These are phyloP conservation scores for Heliornis fulica DNA, from an alignment of 2,113 vertebrate genomes.

Conservation along the genomic window DNA sequence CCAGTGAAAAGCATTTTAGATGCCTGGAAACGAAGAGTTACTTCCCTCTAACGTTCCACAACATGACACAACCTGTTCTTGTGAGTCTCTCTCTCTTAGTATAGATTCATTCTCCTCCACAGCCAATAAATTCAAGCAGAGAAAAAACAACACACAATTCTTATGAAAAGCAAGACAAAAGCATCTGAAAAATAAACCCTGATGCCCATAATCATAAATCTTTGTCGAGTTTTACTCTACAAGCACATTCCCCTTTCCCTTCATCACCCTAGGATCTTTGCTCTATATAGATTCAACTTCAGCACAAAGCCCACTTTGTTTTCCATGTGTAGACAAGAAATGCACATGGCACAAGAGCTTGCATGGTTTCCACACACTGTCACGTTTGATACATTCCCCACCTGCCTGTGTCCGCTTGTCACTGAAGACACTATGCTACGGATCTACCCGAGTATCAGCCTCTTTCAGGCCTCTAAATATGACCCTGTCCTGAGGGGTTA, in stretches of 20 bases:
- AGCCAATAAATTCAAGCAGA: not conserved
- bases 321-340: rapidly evolving
- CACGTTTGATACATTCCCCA: not conserved
- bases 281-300: not conserved
- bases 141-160: not conserved
- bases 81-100: not conserved
- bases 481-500: not conserved
- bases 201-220: not conserved
- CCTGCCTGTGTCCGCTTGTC: not conserved
- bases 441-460: rapidly evolving
- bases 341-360: rapidly evolving
- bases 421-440: rapidly evolving
- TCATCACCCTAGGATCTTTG: not conserved
- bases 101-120: not conserved
- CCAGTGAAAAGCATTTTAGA: not conserved
- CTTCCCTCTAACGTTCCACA: not conserved
- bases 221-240: not conserved
- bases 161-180: not conserved
- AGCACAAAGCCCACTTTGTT: not conserved
- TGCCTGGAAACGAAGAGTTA: not conserved
- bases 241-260: not conserved
- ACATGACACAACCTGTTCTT: not conserved
- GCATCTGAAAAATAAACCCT: not conserved
- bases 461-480: rapidly evolving
- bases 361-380: not conserved